These are phyloP conservation scores for Aphidius ervi DNA, from an alignment of 1,140 invertebrate genomes.

Conservation along the genomic window DNA sequence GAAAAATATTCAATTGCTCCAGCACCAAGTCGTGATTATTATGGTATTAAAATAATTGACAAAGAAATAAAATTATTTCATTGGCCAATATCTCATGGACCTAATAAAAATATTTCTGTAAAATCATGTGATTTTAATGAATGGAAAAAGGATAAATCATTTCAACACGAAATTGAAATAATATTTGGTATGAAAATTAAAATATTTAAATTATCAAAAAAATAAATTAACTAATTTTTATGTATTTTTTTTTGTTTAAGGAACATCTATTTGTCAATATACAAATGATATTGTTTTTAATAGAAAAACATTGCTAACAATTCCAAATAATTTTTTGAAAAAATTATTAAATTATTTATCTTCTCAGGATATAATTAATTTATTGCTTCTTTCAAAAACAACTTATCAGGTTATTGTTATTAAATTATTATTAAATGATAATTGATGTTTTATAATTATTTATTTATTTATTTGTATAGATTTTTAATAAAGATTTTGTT, in stretches of 20 bases:
- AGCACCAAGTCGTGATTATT: conserved; percentile 51
- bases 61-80: conserved; percentile 42
- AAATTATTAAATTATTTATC: conserved; percentile 37
- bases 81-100: conserved; percentile 51
- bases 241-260: conserved; percentile 24
- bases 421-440: conserved; percentile 3
- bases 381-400: conserved; percentile 38
- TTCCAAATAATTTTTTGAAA: conserved; percentile 29
- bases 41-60: conserved; percentile 37
- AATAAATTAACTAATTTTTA: conserved; percentile 4
- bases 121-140: conserved; percentile 31
- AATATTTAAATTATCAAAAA: conserved; percentile 10
- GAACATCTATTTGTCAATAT: conserved; percentile 26
- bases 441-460: neutral
- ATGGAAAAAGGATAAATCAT: conserved; percentile 35
- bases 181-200: conserved; percentile 40
- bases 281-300: conserved; percentile 25
- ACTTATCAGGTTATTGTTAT: conserved; percentile 40
- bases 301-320: conserved; percentile 30
- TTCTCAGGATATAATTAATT: conserved; percentile 38
- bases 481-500: conserved; percentile 36
- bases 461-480: conserved; percentile 21
- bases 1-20: conserved; percentile 48
- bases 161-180: conserved; percentile 40
- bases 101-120: conserved; percentile 39